phyloP scores from a whole-genome alignment of 2,797 vertebrate genomes.

The Xerus rutilus region DNA sequence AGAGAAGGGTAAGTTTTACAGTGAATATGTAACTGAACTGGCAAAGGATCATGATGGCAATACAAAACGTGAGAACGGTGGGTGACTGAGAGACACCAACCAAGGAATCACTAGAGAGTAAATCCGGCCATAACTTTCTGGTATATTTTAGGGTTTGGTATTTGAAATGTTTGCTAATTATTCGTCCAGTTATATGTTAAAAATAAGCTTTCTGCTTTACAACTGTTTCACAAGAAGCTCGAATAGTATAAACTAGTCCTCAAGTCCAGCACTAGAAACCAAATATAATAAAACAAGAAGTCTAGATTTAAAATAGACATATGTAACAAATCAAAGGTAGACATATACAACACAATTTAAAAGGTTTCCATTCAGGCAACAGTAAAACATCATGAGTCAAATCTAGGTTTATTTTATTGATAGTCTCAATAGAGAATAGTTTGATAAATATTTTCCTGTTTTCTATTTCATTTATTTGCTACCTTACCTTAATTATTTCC shows the following conservation, averaged over 20 bases:
- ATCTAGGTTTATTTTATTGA: neutral
- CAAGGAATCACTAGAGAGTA: neutral
- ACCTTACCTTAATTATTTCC: slow-evolving; percentile 13
- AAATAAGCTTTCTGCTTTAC: neutral
- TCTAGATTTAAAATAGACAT: neutral
- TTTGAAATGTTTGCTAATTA: neutral
- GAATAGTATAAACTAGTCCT: neutral
- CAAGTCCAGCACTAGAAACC: neutral
- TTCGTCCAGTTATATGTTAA: neutral
- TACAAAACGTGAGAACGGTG: neutral
- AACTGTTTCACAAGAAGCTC: neutral
- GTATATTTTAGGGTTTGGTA: neutral
- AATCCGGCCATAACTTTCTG: neutral
- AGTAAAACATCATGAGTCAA: neutral
- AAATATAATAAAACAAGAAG: neutral
- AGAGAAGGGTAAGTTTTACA: slow-evolving; percentile 38
- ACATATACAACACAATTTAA: neutral
- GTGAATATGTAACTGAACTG: neutral
- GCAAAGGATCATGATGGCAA: neutral
- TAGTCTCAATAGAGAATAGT: neutral
- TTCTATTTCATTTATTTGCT: neutral
- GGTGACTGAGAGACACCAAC: neutral
- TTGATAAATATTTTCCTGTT: neutral
- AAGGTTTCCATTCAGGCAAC: neutral
- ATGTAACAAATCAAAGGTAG: neutral